Percentiles rank a stretch among this genome's conserved stretches.
phyloP scores from a whole-genome alignment of 1,140 invertebrate genomes.

The Zaprionus kolodkinae region DNA sequence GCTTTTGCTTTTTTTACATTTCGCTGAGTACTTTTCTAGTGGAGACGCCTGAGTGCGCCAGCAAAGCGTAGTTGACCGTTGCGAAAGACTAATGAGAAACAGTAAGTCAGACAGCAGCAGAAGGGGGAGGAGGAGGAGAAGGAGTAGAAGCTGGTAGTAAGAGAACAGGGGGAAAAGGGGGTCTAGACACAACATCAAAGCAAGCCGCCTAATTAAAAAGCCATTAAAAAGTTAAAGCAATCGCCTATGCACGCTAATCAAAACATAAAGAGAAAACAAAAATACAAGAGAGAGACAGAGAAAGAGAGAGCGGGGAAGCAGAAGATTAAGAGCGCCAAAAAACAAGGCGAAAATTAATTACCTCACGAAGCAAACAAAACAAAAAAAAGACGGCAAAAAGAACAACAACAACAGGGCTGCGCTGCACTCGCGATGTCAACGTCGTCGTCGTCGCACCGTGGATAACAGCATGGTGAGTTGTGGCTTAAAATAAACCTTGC shows the following conservation, averaged over 20 bases:
- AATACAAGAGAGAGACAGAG: background rate
- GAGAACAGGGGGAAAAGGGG: background rate
- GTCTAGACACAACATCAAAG: conserved; percentile 54
- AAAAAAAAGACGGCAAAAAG: conserved; percentile 34
- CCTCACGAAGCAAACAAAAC: conserved; percentile 62
- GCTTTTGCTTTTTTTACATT: background rate
- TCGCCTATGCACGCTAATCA: conserved; percentile 71
- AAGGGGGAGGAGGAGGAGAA: background rate
- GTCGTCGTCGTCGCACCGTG: conserved; percentile 15
- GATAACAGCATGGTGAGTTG: conserved; percentile 71
- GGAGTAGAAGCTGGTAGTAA: background rate
- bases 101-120: background rate
- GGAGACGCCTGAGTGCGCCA: conserved; percentile 29
- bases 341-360: conserved; percentile 75
- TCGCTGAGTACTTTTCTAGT: background rate
- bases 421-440: conserved; percentile 57
- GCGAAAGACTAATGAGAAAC: conserved; percentile 37
- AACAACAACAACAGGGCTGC: conserved; percentile 40
- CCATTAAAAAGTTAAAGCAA: conserved; percentile 75
- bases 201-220: conserved; percentile 74
- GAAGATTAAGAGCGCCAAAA: conserved; percentile 15
- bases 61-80: conserved; percentile 46
- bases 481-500: conserved; percentile 73
- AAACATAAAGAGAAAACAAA: conserved; percentile 58
- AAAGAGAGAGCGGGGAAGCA: background rate